Conservation (phyloP, 2,888 invertebrate species). For the Drosophila ustulata region DNA sequence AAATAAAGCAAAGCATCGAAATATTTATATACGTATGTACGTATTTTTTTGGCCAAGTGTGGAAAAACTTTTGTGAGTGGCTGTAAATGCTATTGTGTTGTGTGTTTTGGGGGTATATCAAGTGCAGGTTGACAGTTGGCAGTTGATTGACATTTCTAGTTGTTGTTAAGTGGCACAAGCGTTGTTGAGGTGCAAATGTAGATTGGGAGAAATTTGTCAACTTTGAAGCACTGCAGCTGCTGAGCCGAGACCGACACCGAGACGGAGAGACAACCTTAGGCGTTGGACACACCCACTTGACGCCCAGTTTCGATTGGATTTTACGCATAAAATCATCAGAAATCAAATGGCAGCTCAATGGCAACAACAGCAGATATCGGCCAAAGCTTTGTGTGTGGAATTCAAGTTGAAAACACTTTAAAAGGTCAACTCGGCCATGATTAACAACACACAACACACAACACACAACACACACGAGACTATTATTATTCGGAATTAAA, state of each 20-base stretch:
- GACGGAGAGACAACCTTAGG: background rate
- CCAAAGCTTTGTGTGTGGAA: conserved; percentile 4
- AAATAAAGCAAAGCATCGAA: conserved; percentile 23
- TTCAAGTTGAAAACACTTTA: conserved; percentile 61
- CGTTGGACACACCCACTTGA: conserved; percentile 31
- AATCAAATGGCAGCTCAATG: conserved; percentile 13
- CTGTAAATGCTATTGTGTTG: conserved; percentile 31
- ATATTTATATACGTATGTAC: conserved; percentile 3
- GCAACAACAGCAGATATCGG: conserved; percentile 1
- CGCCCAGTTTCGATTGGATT: conserved; percentile 5
- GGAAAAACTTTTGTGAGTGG: conserved; percentile 48
- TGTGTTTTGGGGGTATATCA: conserved; percentile 56
- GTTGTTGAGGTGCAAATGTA: conserved; percentile 29
- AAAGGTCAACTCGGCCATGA: conserved; percentile 51
- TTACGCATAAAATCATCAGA: background rate
- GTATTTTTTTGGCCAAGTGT: conserved; percentile 45
- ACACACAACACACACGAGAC: background rate
- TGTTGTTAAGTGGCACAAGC: conserved; percentile 76
- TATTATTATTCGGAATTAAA: conserved; percentile 7
- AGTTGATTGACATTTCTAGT: conserved; percentile 80
- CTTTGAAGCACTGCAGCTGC: conserved; percentile 33
- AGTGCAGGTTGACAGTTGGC: conserved; percentile 73
- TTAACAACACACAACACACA: background rate
- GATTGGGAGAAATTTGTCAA: conserved; percentile 55
- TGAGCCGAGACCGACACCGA: background rate